Percentiles rank a stretch among this genome's conserved stretches.
Conservation (phyloP, 2,797 vertebrate species). For the Cryptoprocta ferox region DNA sequence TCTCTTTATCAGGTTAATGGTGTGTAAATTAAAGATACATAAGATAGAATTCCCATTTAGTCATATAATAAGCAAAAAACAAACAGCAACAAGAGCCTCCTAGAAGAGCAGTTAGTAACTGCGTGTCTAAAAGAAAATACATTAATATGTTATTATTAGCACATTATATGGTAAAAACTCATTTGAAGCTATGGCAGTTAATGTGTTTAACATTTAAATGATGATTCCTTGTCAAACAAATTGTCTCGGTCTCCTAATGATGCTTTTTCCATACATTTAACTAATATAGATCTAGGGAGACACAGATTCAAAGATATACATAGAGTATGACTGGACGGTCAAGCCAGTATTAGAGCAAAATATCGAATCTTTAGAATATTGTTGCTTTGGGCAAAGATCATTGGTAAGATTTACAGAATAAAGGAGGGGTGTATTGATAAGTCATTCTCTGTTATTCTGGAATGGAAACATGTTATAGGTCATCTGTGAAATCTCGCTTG, state of each 20-base stretch:
- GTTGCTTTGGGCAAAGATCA: background rate
- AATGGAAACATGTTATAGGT: background rate
- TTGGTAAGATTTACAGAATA: background rate
- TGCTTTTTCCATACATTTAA: background rate
- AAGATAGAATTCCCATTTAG: background rate
- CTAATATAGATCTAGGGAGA: background rate
- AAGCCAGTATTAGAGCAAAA: background rate
- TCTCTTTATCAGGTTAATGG: background rate
- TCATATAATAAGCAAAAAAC: background rate
- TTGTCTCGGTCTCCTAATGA: background rate
- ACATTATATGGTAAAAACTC: background rate
- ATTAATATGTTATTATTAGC: background rate
- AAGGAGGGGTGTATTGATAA: background rate
- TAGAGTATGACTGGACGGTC: background rate
- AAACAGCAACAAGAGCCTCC: background rate
- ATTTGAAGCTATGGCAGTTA: background rate
- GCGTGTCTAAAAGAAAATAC: background rate
- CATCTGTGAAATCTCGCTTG: background rate
- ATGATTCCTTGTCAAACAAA: background rate
- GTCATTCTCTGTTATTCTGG: background rate
- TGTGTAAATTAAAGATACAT: slow-evolving; percentile 8
- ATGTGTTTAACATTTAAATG: background rate
- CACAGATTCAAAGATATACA: background rate
- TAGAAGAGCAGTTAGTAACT: background rate
- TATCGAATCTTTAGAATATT: slow-evolving; percentile 16